A percentile compares a stretch with the other conserved stretches of the same genome.
These are phyloP conservation scores for Microcebus lehilahytsara DNA, from an alignment of 2,113 vertebrate species.

Conservation along the genomic window DNA sequence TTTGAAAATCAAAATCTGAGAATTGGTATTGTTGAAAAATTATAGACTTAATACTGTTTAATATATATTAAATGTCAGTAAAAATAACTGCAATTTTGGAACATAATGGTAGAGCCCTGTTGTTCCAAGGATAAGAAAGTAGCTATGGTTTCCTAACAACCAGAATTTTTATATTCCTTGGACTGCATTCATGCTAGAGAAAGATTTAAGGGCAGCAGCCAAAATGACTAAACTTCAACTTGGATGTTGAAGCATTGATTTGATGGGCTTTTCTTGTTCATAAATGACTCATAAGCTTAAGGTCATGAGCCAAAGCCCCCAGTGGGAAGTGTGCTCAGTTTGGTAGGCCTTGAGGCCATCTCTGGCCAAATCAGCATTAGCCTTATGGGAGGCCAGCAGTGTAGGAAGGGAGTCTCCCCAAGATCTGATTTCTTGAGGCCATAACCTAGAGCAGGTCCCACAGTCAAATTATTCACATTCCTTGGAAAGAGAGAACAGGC, in stretches of 20 bases:
- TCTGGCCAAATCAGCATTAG: constrained; percentile 55
- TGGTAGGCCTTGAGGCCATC: constrained; percentile 34
- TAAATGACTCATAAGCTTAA: constrained; percentile 47
- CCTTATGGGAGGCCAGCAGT: constrained; percentile 56
- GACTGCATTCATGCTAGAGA: constrained; percentile 9
- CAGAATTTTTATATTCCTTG: constrained; percentile 27
- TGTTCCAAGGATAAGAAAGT: constrained; percentile 55
- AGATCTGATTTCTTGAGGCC: constrained; percentile 64
- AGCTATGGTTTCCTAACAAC: constrained; percentile 30
- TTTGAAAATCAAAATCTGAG: constrained; percentile 38
- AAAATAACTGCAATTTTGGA: constrained; percentile 41
- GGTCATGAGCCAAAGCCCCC: constrained; percentile 59
- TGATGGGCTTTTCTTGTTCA: constrained; percentile 44
- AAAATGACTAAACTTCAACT: constrained; percentile 64
- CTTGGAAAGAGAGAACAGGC: constrained; percentile 74
- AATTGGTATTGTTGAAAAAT: not conserved
- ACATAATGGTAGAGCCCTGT: constrained; percentile 49
- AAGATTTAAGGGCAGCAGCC: constrained; percentile 53
- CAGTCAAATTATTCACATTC: constrained; percentile 73
- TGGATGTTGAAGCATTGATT: constrained; percentile 34
- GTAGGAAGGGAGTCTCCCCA: constrained; percentile 56
- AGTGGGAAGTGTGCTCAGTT: constrained; percentile 55
- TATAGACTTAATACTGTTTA: not conserved
- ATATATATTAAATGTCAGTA: constrained; percentile 44
- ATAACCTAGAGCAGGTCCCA: constrained; percentile 68